phyloP scores from a whole-genome alignment of 2,797 vertebrate genomes.

The Antrozous pallidus region DNA sequence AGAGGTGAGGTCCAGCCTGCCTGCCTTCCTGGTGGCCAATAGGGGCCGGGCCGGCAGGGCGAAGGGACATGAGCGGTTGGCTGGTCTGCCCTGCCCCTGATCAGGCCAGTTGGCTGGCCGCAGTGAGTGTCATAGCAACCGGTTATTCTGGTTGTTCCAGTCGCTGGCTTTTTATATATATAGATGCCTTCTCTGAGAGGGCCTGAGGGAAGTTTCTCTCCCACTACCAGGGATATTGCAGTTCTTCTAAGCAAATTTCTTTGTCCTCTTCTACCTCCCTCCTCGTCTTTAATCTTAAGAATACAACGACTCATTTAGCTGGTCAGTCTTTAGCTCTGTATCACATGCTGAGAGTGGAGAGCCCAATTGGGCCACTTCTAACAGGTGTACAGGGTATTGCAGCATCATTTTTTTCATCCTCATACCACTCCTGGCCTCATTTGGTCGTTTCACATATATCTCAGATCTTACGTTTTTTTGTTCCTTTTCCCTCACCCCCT shows the following conservation, averaged over 20 bases:
- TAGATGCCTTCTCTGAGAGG: background rate
- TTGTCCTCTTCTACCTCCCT: background rate
- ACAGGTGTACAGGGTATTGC: background rate
- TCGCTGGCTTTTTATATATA: too few species aligned
- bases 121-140: too few species aligned
- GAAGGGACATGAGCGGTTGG: too few species aligned
- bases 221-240: background rate
- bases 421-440: background rate
- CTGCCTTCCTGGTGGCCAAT: too few species aligned
- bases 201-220: background rate
- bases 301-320: slow-evolving; percentile 26
- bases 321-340: background rate
- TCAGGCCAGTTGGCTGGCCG: too few species aligned
- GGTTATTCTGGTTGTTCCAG: too few species aligned
- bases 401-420: background rate
- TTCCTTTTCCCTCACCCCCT: background rate
- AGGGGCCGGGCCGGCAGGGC: too few species aligned
- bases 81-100: too few species aligned
- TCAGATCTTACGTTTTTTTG: background rate
- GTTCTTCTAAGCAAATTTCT: background rate
- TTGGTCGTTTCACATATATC: background rate
- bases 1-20: too few species aligned
- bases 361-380: background rate
- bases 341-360: background rate
- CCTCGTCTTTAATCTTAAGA: slow-evolving; percentile 25